Base-by-base conservation (phyloP, 2,888 invertebrate genomes). In the Fragum whitleyi region DNA sequence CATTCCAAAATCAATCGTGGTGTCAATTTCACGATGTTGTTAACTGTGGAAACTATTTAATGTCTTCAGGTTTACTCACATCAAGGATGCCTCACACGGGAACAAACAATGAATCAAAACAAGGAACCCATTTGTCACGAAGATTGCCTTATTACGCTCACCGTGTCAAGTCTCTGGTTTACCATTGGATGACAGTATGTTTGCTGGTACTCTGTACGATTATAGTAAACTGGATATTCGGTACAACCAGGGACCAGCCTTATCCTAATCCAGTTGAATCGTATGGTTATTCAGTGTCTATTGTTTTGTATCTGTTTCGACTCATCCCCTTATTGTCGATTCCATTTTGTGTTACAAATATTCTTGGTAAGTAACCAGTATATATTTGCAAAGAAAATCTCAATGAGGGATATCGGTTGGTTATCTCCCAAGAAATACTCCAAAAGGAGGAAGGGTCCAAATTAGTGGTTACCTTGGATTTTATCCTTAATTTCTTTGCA, bases 251-350 rank as follows among this genome's bases (percentile, higher is more conserved):
- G 14, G 81, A 81, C 51, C 85, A 85, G 70, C 79, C 79, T 39
- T 75, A 81, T 51, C 59, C 82, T 3, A 57, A 75, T 23, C 85
- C 85, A 1, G 28, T 82, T 11, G 62, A 74, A 29, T 62, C 69
- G 16, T 85, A 82, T 53, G 85, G 85, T 2, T 78, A 78, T 65
- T 21, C 77, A 14, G 59, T 61, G 5, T 72, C 55, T 14, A 11
- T 79, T 6, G 28, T 81, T 0, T 69, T 85, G 19, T 85, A 85
- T 47, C 14, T 59, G 14, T 59, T 85, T 1, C 47, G 82, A 7
- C 62, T 42, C n/a, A 85, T 85, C 16, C 85, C 85, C 0, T 85
- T 82, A 21, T 69, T 85, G 16, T 82, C 85, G 0, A 53, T 85
- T 19, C 85, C 82, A 3, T 85, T 85, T 53, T 81, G 72, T 2